These are phyloP conservation scores for Acanthaster planci DNA, from an alignment of 35 echinoderm and acorn worm genomes.

Conservation along the genomic window DNA sequence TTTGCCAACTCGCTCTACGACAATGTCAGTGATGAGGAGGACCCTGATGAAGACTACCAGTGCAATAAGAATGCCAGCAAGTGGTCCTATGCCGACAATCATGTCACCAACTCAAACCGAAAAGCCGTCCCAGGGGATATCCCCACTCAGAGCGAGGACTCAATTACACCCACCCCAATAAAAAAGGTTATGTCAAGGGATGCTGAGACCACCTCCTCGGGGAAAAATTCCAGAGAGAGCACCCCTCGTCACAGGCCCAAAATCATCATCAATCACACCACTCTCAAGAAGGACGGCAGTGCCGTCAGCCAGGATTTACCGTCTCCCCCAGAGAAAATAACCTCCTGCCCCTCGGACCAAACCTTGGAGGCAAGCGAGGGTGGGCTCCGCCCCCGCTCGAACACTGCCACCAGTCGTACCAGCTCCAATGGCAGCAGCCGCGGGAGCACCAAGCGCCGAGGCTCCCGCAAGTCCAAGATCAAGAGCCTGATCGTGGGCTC, in stretches of 20 bases:
- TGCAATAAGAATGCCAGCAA: neutral
- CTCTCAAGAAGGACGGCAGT: neutral
- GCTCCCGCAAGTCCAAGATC: neutral
- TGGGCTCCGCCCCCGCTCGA: slow-evolving; percentile 2
- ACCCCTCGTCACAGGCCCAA: slow-evolving; percentile 7
- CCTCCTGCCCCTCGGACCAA: neutral
- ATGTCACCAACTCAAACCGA: neutral
- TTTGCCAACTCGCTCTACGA: slow-evolving; percentile 72
- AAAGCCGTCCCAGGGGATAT: neutral
- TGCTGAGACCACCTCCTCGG: neutral
- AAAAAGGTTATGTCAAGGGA: neutral
- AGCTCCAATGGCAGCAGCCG: slow-evolving; percentile 17
- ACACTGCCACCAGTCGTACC: slow-evolving; percentile 2
- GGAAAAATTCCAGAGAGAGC: neutral
- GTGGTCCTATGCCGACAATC: neutral
- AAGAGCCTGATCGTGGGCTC: neutral
- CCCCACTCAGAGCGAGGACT: neutral
- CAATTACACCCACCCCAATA: neutral
- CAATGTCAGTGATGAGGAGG: slow-evolving; percentile 48
- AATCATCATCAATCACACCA: neutral
- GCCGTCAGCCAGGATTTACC: neutral
- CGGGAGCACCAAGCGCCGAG: neutral
- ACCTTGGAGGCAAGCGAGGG: neutral
- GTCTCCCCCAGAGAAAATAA: neutral
- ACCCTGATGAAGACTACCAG: slow-evolving; percentile 47